A percentile compares a stretch with the other conserved stretches of the same genome.
Conservation (phyloP, 2,888 invertebrate genomes). For the Tiliacea citrago region DNA sequence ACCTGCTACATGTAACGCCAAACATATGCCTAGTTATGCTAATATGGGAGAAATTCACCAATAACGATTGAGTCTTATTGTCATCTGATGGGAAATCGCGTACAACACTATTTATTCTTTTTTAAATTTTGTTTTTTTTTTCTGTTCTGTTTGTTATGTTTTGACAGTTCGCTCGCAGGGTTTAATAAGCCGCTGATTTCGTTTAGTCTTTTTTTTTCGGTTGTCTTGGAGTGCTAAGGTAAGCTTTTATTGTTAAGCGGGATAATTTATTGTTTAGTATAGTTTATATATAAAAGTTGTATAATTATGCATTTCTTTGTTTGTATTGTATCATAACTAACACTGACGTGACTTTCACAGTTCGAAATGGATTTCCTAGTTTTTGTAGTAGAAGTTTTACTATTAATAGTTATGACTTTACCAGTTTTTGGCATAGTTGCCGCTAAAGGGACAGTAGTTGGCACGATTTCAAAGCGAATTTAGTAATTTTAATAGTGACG, state of each 20-base stretch:
- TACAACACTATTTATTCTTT: constrained; percentile 74
- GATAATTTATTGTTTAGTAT: constrained; percentile 74
- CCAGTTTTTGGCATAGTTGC: constrained; percentile 72
- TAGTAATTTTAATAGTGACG: constrained; percentile 54
- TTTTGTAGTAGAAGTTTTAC: constrained; percentile 49
- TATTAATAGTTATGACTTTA: constrained; percentile 72
- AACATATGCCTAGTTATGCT: constrained; percentile 99
- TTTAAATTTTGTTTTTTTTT: constrained; percentile 38
- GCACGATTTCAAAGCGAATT: constrained; percentile 63
- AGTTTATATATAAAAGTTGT: constrained; percentile 56
- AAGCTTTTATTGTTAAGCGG: constrained; percentile 79
- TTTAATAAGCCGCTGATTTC: constrained; percentile 65
- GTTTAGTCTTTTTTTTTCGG: constrained; percentile 45
- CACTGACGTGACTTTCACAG: constrained; percentile 59
- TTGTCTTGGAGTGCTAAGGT: constrained; percentile 77
- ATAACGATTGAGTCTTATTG: constrained; percentile 83
- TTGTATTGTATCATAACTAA: constrained; percentile 62
- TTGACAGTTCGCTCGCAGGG: constrained; percentile 73
- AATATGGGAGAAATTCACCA: constrained; percentile 98
- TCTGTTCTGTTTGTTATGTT: constrained; percentile 54
- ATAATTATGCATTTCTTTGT: constrained; percentile 61
- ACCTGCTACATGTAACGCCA: constrained; percentile 99
- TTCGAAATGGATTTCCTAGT: constrained; percentile 58
- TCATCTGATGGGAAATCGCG: constrained; percentile 86
- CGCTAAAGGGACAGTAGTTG: constrained; percentile 64